Conservation (phyloP, 2,113 vertebrate genomes). For the Stomatorhinus ivindoensis region DNA sequence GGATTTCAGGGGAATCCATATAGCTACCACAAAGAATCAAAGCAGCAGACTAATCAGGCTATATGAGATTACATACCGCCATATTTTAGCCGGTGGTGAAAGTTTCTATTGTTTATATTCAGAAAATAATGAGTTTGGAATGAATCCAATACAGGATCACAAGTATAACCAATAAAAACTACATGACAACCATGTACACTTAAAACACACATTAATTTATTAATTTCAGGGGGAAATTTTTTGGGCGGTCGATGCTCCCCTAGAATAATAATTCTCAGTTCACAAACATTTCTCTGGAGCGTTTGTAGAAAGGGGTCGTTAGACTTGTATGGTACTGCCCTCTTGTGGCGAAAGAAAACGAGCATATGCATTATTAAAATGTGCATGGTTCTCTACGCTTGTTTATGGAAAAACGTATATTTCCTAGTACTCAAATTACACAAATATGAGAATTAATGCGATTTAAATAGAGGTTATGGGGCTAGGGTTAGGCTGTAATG, state of each 20-base stretch:
- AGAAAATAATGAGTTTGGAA: neutral
- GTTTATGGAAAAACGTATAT: neutral
- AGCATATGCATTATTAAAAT: neutral
- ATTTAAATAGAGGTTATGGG: neutral
- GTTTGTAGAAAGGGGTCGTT: neutral
- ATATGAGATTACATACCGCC: neutral
- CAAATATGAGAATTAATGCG: neutral
- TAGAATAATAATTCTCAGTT: neutral
- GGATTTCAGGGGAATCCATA: neutral
- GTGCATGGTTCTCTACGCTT: neutral
- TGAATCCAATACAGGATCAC: neutral
- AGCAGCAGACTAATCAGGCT: neutral
- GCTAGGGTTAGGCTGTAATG: neutral
- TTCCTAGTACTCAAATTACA: neutral
- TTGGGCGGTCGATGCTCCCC: no score
- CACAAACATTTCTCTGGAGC: neutral
- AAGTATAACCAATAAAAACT: neutral
- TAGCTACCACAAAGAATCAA: neutral
- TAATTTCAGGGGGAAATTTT: no score
- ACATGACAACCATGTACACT: neutral
- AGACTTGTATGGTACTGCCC: neutral
- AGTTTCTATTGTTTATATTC: neutral
- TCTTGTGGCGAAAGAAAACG: neutral
- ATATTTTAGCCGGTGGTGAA: neutral
- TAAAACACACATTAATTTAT: neutral